Percentiles rank a stretch among this genome's conserved stretches.
These are phyloP conservation scores for Syngnathus floridae DNA, from an alignment of 2,113 vertebrate genomes.

Conservation along the genomic window DNA sequence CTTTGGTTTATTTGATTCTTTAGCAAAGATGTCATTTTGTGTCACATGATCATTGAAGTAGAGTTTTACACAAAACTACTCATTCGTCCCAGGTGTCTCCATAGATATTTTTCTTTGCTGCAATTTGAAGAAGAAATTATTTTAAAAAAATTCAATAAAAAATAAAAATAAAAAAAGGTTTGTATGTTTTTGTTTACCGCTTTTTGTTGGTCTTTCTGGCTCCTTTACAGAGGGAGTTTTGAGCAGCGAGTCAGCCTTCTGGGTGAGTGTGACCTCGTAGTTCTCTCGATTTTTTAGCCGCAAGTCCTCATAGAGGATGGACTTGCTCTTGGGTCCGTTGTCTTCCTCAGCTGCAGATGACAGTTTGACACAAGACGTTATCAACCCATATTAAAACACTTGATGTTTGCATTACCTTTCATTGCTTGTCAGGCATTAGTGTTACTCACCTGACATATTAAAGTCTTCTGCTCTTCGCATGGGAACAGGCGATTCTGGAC, in stretches of 20 bases:
- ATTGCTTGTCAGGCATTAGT: neutral
- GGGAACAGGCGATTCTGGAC: constrained; percentile 14
- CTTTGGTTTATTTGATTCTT: constrained; percentile 38
- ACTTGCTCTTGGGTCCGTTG: constrained; percentile 60
- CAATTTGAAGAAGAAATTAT: constrained; percentile 8
- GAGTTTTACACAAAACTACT: constrained; percentile 14
- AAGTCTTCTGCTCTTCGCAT: constrained; percentile 29
- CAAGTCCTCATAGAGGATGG: constrained; percentile 68
- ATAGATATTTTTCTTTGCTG: constrained; percentile 67
- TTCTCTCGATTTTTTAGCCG: constrained; percentile 73
- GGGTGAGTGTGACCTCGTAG: constrained; percentile 70
- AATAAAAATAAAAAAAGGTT: too few species aligned
- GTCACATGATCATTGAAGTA: neutral
- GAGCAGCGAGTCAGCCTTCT: constrained; percentile 61
- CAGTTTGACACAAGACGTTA: neutral
- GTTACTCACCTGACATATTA: constrained; percentile 32
- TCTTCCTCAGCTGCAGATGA: constrained; percentile 51
- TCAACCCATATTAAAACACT: neutral
- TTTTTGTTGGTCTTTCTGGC: constrained; percentile 39
- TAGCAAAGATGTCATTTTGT: constrained; percentile 15
- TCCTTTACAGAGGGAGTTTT: constrained; percentile 52
- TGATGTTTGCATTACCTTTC: too few species aligned
- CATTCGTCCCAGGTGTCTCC: constrained; percentile 69
- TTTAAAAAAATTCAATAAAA: neutral
- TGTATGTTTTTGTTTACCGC: constrained; percentile 33